Evolutionary conservation across 2,888 invertebrate species (phyloP).

Genomic region (Hermaeophaga mercurialis): DNA sequence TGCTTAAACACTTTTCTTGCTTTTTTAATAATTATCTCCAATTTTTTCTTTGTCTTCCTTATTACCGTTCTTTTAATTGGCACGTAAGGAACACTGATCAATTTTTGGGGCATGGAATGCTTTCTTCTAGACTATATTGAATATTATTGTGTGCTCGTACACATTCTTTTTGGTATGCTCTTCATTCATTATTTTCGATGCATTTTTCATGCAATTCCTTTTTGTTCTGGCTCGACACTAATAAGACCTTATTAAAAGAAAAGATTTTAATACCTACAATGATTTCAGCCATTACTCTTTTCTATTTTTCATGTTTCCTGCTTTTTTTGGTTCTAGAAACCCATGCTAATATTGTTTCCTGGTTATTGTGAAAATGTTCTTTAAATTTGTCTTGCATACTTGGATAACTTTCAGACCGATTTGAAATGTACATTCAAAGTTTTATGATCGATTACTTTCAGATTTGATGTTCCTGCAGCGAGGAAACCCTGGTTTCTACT

Average conservation of each 20-base stretch:
- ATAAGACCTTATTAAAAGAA: not conserved
- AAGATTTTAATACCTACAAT: not conserved
- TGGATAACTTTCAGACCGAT: not conserved
- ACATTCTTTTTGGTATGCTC: not conserved
- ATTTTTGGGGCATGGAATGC: constrained; percentile 12
- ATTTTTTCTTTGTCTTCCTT: constrained; percentile 9
- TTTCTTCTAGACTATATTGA: constrained; percentile 2
- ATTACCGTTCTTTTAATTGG: not conserved
- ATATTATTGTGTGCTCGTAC: not conserved
- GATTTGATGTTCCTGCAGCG: not conserved
- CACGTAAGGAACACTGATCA: constrained; percentile 7
- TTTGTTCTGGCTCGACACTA: not conserved
- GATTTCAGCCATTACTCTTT: not conserved
- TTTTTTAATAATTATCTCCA: not conserved
- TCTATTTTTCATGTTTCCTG: no score
- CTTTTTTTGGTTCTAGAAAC: not conserved
- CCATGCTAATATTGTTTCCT: not conserved
- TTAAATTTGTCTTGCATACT: not conserved
- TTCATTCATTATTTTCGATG: not conserved
- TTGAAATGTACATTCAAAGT: not conserved
- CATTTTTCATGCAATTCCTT: not conserved
- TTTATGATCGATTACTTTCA: not conserved
- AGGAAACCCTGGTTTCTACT: not conserved
- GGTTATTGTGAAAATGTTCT: constrained; percentile 1
- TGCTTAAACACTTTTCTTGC: not conserved